Conservation (phyloP, 2,797 vertebrate species). For the Catharus ustulatus region DNA sequence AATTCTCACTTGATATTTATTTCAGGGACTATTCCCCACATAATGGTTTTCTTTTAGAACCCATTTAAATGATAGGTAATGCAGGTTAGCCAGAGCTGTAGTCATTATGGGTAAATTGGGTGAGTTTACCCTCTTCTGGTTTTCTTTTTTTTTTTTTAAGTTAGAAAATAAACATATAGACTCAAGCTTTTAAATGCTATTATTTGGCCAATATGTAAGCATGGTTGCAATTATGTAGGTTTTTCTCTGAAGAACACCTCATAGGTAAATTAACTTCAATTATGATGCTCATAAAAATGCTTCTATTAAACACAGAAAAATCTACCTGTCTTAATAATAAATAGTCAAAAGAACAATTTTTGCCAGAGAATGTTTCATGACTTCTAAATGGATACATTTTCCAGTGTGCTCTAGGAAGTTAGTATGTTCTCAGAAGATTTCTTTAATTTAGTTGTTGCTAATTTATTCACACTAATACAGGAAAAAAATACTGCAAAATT, state of each 20-base stretch:
- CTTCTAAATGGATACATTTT: slow-evolving; percentile 72
- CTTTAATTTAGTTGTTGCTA: slow-evolving; percentile 84
- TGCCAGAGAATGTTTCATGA: slow-evolving; percentile 63
- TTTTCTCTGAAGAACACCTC: background rate
- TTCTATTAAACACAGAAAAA: slow-evolving; percentile 41
- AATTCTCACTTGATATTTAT: background rate
- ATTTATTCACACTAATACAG: slow-evolving; percentile 85
- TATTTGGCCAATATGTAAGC: background rate
- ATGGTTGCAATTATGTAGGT: background rate
- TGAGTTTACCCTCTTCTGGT: background rate
- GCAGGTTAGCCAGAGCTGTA: background rate
- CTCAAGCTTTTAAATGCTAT: background rate
- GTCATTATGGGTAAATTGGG: background rate
- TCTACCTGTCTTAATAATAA: slow-evolving; percentile 49
- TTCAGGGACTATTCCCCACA: background rate
- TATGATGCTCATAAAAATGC: slow-evolving; percentile 11
- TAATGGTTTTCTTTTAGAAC: background rate
- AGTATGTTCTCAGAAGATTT: slow-evolving; percentile 81
- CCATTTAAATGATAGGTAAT: background rate
- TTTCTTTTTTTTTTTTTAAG: background rate
- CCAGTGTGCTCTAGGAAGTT: slow-evolving; percentile 76
- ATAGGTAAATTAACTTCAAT: slow-evolving; percentile 19
- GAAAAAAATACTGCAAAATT: slow-evolving; percentile 83
- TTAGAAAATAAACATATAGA: background rate
- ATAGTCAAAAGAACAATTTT: slow-evolving; percentile 25